These are phyloP conservation scores for Muscicapa striata DNA, from an alignment of 2,797 vertebrate genomes.

Conservation along the genomic window DNA sequence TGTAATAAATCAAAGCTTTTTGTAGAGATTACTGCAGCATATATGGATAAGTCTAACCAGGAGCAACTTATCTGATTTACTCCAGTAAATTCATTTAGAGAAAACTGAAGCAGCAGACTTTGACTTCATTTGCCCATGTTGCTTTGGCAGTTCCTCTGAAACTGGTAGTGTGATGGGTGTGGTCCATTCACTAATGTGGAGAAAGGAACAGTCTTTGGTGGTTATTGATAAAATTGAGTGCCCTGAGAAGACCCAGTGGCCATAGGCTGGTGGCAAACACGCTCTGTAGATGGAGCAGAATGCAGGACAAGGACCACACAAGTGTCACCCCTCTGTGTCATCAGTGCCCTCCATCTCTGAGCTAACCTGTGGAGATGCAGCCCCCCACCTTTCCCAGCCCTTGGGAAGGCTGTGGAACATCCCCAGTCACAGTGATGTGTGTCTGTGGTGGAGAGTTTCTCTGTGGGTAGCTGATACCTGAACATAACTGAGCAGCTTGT, in stretches of 20 bases:
- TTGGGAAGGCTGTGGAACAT: neutral
- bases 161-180: neutral
- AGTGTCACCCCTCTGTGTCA: neutral
- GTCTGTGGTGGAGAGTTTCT: neutral
- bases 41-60: neutral
- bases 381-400: neutral
- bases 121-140: neutral
- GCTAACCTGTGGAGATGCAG: neutral
- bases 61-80: neutral
- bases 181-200: neutral
- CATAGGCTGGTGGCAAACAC: neutral
- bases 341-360: neutral
- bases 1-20: neutral
- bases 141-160: constrained; percentile 5
- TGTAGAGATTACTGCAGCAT: neutral
- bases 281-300: accelerated
- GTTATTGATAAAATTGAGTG: neutral
- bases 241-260: neutral
- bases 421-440: too few species aligned
- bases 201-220: neutral
- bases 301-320: accelerated
- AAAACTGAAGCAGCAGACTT: neutral
- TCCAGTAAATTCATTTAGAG: neutral
- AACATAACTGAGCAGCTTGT: neutral
- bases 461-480: neutral